Percentiles rank a stretch among this genome's conserved stretches.
These are phyloP conservation scores for Hydrolagus colliei DNA, from an alignment of 2,797 vertebrate species.

Conservation along the genomic window DNA sequence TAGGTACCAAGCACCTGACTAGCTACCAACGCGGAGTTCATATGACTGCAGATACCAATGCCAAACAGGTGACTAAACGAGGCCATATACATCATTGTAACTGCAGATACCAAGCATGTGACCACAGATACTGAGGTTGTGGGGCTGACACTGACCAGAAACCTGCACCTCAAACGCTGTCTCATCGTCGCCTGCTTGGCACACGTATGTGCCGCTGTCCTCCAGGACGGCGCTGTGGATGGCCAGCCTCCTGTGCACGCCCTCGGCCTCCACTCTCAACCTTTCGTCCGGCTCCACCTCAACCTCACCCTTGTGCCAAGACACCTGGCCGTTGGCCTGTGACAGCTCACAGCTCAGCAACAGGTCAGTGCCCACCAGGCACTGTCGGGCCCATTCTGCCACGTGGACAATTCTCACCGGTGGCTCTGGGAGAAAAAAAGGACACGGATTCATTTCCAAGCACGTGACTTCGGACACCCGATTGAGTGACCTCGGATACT, in stretches of 20 bases:
- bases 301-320: conserved; percentile 74
- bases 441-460: no score
- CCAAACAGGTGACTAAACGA: no score
- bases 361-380: conserved; percentile 61
- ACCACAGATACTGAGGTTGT: no score
- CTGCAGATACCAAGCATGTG: no score
- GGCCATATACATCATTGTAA: no score
- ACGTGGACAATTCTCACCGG: conserved; percentile 28
- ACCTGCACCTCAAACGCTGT: conserved; percentile 79
- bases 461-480: no score
- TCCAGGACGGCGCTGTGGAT: conserved; percentile 47
- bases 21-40: not conserved
- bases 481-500: no score
- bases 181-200: conserved; percentile 50
- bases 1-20: no score
- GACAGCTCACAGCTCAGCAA: conserved; percentile 80
- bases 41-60: not conserved
- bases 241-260: conserved; percentile 61
- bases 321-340: conserved; percentile 59
- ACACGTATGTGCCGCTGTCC: no score
- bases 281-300: conserved; percentile 68
- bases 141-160: conserved; percentile 60
- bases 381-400: conserved; percentile 45
- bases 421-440: conserved; percentile 37
- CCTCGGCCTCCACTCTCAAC: conserved; percentile 70